These are phyloP conservation scores for Picathartes gymnocephalus DNA, from an alignment of 2,113 vertebrate genomes.

Conservation along the genomic window DNA sequence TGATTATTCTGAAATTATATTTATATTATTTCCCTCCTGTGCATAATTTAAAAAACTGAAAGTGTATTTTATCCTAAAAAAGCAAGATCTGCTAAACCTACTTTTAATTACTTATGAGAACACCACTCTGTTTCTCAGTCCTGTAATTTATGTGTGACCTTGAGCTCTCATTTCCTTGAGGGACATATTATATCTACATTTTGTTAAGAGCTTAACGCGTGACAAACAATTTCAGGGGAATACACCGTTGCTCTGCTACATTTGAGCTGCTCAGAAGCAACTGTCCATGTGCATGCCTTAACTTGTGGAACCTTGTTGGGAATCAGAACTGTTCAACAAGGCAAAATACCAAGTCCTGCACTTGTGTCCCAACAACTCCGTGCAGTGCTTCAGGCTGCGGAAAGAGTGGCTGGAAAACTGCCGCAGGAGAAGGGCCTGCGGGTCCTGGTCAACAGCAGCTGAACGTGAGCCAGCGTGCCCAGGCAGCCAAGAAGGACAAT, in stretches of 20 bases:
- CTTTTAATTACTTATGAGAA: not conserved
- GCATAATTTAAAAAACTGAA: not conserved
- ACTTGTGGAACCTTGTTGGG: not conserved
- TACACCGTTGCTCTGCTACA: not conserved
- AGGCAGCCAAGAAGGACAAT: not conserved
- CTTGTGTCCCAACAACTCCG: not conserved
- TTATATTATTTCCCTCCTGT: not conserved
- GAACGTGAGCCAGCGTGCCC: accelerated
- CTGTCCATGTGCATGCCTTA: not conserved
- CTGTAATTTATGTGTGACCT: not conserved
- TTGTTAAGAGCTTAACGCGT: not conserved
- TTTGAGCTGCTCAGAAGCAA: not conserved
- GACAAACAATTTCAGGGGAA: not conserved
- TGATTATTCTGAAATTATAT: not conserved
- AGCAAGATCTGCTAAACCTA: not conserved
- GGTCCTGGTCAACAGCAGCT: not conserved
- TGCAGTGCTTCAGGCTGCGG: not conserved
- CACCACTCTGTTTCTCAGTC: not conserved
- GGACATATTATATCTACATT: not conserved
- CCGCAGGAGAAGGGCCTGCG: not conserved
- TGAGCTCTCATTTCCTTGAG: constrained; percentile 2
- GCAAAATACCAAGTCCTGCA: not conserved
- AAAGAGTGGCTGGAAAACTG: not conserved
- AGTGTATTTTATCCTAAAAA: not conserved
- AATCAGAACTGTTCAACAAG: not conserved